A percentile compares a stretch with the other conserved stretches of the same genome.
Conservation (phyloP, 2,113 vertebrate genomes). For the Vanacampus margaritifer region DNA sequence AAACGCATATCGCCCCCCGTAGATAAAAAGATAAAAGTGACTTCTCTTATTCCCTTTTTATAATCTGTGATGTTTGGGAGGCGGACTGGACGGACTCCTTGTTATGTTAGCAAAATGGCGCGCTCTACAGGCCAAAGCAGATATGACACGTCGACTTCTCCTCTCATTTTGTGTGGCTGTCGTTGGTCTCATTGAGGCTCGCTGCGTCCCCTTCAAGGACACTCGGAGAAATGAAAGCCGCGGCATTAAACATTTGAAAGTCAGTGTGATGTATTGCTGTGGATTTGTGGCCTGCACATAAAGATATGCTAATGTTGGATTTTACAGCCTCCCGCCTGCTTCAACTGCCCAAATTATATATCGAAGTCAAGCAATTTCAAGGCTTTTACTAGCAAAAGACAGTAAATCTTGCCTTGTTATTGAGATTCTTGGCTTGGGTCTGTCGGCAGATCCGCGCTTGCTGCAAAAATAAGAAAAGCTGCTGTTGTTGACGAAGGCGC, state of each 20-base stretch:
- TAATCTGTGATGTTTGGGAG: conserved; percentile 19
- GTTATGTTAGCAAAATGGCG: conserved; percentile 24
- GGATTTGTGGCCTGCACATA: conserved; percentile 43
- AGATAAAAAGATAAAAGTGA: conserved; percentile 19
- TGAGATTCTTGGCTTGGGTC: conserved; percentile 46
- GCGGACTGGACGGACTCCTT: conserved; percentile 11
- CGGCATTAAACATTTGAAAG: conserved; percentile 50
- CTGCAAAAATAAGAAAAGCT: conserved; percentile 32
- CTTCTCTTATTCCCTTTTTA: conserved; percentile 20
- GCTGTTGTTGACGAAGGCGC: conserved; percentile 17
- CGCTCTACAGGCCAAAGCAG: conserved; percentile 38
- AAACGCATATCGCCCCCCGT: conserved; percentile 29
- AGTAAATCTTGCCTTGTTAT: conserved; percentile 51
- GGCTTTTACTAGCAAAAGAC: conserved; percentile 25
- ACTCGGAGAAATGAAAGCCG: neutral
- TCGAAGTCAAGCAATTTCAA: conserved; percentile 48
- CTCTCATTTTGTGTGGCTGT: conserved; percentile 34
- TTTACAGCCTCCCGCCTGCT: conserved; percentile 45
- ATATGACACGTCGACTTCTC: neutral
- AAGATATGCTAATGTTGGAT: conserved; percentile 55
- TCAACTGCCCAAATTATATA: conserved; percentile 52
- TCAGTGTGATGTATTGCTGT: conserved; percentile 29
- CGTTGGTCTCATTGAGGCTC: conserved; percentile 34
- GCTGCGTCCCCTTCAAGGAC: conserved; percentile 20
- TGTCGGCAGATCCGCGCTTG: conserved; percentile 32